Conservation (phyloP, 2,888 invertebrate species). For the Tinea trinotella region DNA sequence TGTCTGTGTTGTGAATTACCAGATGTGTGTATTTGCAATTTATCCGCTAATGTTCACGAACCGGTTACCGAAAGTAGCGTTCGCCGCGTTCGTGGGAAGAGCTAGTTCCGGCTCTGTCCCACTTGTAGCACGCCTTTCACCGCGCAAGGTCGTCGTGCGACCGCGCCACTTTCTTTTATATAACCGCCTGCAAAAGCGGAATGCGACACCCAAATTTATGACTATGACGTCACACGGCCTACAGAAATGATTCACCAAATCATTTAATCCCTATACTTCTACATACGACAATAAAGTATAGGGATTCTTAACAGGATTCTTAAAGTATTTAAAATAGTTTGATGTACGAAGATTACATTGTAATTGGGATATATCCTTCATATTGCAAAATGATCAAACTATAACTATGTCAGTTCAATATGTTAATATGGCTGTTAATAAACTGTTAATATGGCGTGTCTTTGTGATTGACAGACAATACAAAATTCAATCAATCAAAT, state of each 20-base stretch:
- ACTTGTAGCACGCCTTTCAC: conserved; percentile 68
- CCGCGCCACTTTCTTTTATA: conserved; percentile 71
- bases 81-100: conserved; percentile 51
- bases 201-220: conserved; percentile 64
- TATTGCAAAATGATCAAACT: no score
- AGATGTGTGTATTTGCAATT: not conserved
- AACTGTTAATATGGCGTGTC: no score
- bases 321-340: no score
- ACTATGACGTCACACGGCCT: conserved; percentile 50
- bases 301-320: no score
- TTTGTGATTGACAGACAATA: no score
- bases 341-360: no score
- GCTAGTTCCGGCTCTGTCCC: conserved; percentile 67
- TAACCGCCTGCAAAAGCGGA: conserved; percentile 44
- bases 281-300: no score
- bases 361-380: no score
- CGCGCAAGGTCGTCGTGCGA: conserved; percentile 62
- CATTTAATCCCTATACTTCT: conserved; percentile 1
- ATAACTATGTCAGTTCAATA: no score
- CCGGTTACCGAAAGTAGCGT: conserved; percentile 51
- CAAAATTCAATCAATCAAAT: no score
- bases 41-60: conserved; percentile 24
- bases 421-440: no score
- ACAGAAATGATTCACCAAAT: conserved; percentile 49
- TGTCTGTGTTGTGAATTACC: not conserved